Evolutionary conservation across 2,797 vertebrate genomes (phyloP), one percentile per base, ranked within the genome.

Genomic region (Xenopus petersii): DNA sequence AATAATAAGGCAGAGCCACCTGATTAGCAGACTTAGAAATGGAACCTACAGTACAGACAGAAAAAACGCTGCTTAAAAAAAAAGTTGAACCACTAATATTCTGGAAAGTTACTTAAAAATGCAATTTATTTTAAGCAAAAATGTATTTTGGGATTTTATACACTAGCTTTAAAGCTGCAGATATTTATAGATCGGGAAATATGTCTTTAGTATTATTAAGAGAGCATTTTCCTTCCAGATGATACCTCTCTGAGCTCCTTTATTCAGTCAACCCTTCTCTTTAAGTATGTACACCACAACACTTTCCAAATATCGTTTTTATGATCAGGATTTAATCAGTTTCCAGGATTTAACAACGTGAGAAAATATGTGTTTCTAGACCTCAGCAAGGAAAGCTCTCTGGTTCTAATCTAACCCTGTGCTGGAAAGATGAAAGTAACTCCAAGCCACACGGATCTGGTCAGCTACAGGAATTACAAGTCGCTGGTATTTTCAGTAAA

Each of bases 311-410:
- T 62, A 65, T 21, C 60, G 24, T 81, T 72, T 77, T 82, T 85
- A 76, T 78, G 63, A 70, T 75, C 82, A 71, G 46, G 76, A 83
- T 81, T 83, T 81, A 74, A 82, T 87, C 84, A 84, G 82, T 84
- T 86, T 83, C 81, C 83, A 82, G 77, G 82, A 81, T 77, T 86
- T 89, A 83, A 82, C 67, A 78, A 83, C 46, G 75, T 82, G 81
- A 48, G 81, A 83, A 90, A 73, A 86, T 83, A 82, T 79, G 72
- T 70, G 21, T 68, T 68, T 5, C 26, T 47, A 79, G 75, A 69
- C 76, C 80, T 62, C n/a, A 56, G 71, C 67, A 84, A 79, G 81
- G 84, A 68, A 16, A 5, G 64, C 36, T 26, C 79, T 83, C 80
- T 81, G 84, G 75, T 86, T 79, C 26, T 21, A 88, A 86, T 88